Conservation (phyloP, 2,888 invertebrate genomes). For the Graphium colonna region DNA sequence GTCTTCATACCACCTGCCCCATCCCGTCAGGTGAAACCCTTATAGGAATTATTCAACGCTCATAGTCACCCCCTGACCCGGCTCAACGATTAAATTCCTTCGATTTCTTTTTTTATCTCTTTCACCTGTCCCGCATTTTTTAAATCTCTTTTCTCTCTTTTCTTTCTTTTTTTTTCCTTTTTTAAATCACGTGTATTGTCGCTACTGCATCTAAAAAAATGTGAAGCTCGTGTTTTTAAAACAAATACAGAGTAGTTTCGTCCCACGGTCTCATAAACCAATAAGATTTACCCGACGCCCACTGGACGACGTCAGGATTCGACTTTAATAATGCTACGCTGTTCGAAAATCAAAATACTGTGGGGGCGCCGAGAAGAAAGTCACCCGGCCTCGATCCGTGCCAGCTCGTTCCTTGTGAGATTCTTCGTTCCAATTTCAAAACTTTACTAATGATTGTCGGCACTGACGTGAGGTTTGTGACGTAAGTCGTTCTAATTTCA, state of each 20-base stretch:
- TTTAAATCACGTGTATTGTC: slow-evolving; percentile 16
- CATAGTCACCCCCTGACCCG: slow-evolving; percentile 60
- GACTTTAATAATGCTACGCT: slow-evolving; percentile 56
- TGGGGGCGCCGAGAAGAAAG: too few relatives aligned
- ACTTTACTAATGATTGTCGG: too few relatives aligned
- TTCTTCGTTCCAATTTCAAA: slow-evolving; percentile 45
- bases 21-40: slow-evolving; percentile 68
- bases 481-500: too few relatives aligned
- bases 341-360: too few relatives aligned
- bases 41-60: too few relatives aligned
- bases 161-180: slow-evolving; percentile 32
- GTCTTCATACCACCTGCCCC: slow-evolving; percentile 53
- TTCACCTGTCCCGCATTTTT: slow-evolving; percentile 64
- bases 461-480: too few relatives aligned
- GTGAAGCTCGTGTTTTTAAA: too few relatives aligned
- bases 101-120: slow-evolving; percentile 50
- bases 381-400: too few relatives aligned
- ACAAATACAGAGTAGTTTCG: too few relatives aligned
- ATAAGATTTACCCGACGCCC: slow-evolving; percentile 62
- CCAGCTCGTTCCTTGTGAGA: slow-evolving; percentile 57
- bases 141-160: slow-evolving; percentile 43
- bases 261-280: too few relatives aligned
- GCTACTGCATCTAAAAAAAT: slow-evolving; percentile 3
- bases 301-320: slow-evolving; percentile 50
- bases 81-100: slow-evolving; percentile 54